Evolutionary conservation across 2,888 invertebrate genomes (phyloP).

Genomic region (Helicoverpa assulta): DNA sequence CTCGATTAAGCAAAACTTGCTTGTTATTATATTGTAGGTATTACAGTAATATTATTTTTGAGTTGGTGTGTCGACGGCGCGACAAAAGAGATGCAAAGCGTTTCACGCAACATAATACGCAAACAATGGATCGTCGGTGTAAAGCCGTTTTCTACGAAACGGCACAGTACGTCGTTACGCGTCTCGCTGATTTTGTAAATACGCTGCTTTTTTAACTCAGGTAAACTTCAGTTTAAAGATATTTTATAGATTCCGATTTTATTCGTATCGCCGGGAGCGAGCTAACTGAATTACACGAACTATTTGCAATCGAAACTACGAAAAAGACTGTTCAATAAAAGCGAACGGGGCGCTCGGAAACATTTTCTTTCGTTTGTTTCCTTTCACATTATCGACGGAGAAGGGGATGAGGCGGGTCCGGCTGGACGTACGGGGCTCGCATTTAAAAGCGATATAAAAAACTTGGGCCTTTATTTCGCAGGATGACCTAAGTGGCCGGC

Average conservation of each 20-base stretch:
- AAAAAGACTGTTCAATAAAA: constrained; percentile 86
- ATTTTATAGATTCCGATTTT: constrained; percentile 76
- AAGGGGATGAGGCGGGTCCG: constrained; percentile 84
- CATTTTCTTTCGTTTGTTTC: constrained; percentile 90
- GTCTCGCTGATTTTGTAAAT: constrained; percentile 80
- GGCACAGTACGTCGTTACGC: constrained; percentile 73
- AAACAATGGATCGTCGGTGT: constrained; percentile 74
- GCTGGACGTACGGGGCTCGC: constrained; percentile 85
- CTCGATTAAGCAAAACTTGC: constrained; percentile 26
- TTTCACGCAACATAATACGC: constrained; percentile 79
- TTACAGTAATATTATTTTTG: constrained; percentile 56
- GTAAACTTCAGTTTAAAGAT: constrained; percentile 70
- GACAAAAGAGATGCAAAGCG: constrained; percentile 72
- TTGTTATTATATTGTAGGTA: constrained; percentile 36
- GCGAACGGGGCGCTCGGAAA: constrained; percentile 85
- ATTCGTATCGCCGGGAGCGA: constrained; percentile 74
- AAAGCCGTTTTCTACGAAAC: constrained; percentile 75
- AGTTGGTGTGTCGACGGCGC: constrained; percentile 51
- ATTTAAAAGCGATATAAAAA: constrained; percentile 90
- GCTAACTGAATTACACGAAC: constrained; percentile 87
- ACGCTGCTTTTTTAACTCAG: constrained; percentile 69
- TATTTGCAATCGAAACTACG: constrained; percentile 89
- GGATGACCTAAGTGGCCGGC: constrained; percentile 90
- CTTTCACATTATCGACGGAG: constrained; percentile 86
- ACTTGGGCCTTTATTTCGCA: constrained; percentile 88